These are phyloP conservation scores for Acleris sparsana DNA, from an alignment of 2,888 invertebrate species.

Conservation along the genomic window DNA sequence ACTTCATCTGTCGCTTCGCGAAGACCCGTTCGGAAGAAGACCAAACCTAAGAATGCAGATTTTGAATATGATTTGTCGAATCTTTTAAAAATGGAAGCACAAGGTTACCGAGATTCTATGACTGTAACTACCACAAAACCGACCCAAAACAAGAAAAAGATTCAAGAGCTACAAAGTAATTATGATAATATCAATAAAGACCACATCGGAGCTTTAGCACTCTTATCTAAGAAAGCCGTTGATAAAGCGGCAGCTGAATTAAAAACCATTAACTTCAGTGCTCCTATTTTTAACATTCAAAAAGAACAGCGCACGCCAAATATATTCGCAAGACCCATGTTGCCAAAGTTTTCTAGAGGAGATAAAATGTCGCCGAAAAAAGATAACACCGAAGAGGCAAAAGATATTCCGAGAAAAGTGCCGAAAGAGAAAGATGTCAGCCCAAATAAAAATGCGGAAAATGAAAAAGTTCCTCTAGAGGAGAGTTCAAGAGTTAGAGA, in stretches of 20 bases:
- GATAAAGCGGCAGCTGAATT: conserved; percentile 64
- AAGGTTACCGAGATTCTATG: conserved; percentile 73
- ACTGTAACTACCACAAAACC: conserved; percentile 52
- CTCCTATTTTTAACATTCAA: conserved; percentile 44
- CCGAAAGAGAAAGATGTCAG: conserved; percentile 79
- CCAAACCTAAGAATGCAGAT: conserved; percentile 86
- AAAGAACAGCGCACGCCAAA: conserved; percentile 56
- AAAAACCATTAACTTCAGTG: conserved; percentile 54
- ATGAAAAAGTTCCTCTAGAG: conserved; percentile 35
- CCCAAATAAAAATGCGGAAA: conserved; percentile 87
- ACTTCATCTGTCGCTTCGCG: conserved; percentile 60
- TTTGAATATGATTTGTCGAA: conserved; percentile 88
- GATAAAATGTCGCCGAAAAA: conserved; percentile 73
- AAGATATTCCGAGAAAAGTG: conserved; percentile 15
- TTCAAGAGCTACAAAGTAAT: conserved; percentile 51
- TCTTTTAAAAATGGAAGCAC: conserved; percentile 80
- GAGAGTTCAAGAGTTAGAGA: conserved; percentile 39
- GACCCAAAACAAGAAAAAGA: conserved; percentile 63
- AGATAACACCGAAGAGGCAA: conserved; percentile 52
- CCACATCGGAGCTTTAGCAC: conserved; percentile 66
- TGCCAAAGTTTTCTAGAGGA: conserved; percentile 60
- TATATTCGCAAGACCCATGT: conserved; percentile 68
- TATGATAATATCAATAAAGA: conserved; percentile 67
- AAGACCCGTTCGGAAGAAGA: conserved; percentile 86
- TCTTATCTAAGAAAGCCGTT: conserved; percentile 66